Conservation (phyloP, 2,113 vertebrate genomes). For the Sphaerodactylus townsendi region DNA sequence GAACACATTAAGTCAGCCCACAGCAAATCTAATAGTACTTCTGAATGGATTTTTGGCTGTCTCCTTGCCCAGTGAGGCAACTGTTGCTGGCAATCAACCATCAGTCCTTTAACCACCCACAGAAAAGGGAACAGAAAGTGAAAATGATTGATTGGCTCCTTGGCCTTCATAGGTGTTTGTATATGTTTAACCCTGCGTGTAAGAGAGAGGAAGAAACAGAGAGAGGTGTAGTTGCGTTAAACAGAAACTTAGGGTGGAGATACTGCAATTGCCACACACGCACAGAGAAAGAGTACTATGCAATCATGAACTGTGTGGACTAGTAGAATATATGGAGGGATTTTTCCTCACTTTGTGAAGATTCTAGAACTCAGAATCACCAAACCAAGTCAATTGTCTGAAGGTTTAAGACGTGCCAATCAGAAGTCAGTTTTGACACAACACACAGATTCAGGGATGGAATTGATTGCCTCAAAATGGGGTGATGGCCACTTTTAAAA, state of each 20-base stretch:
- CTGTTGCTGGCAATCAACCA: background rate
- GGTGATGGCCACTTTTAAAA: no score
- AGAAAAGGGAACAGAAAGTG: background rate
- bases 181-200: no score
- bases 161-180: background rate
- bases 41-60: background rate
- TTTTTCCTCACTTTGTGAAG: no score
- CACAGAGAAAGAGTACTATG: no score
- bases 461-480: no score
- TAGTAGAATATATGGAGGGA: no score
- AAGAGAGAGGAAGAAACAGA: background rate
- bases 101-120: background rate
- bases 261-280: background rate
- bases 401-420: no score
- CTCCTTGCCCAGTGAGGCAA: background rate
- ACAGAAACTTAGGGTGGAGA: background rate
- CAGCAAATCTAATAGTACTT: background rate
- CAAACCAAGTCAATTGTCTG: no score
- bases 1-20: background rate
- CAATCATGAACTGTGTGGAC: no score
- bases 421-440: no score
- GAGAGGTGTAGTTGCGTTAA: background rate
- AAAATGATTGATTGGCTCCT: background rate
- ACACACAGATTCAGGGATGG: no score
- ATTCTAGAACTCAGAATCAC: no score